Conservation (phyloP, 2,113 vertebrate genomes). For the Triplophysa tibetana region DNA sequence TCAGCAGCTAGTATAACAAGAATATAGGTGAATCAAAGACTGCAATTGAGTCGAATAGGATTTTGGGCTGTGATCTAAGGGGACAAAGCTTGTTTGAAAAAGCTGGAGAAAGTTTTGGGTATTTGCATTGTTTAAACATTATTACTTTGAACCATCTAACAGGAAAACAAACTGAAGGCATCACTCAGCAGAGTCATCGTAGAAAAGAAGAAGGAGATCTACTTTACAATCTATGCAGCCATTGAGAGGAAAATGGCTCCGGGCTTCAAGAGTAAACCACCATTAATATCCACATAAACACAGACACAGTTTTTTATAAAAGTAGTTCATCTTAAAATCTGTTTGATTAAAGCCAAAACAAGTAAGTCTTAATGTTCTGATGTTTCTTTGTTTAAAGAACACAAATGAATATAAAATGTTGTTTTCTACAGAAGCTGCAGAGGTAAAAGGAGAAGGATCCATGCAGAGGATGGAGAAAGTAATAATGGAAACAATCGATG, state of each 20-base stretch:
- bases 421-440: background rate
- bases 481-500: background rate
- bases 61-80: too few species aligned
- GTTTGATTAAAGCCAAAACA: too few species aligned
- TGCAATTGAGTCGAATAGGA: too few species aligned
- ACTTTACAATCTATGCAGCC: background rate
- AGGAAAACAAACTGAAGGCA: conserved; percentile 5
- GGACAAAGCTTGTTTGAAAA: too few species aligned
- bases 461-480: background rate
- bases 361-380: too few species aligned
- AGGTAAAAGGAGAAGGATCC: background rate
- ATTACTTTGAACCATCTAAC: background rate
- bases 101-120: too few species aligned
- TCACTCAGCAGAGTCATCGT: background rate
- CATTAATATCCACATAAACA: background rate
- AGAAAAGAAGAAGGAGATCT: background rate
- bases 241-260: background rate
- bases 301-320: too few species aligned
- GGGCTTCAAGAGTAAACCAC: background rate
- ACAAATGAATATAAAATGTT: background rate
- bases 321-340: too few species aligned
- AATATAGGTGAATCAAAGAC: too few species aligned
- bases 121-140: background rate
- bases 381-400: too few species aligned
- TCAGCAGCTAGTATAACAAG: too few species aligned